Conservation (phyloP, 2,888 invertebrate genomes). For the Sycophila texana region DNA sequence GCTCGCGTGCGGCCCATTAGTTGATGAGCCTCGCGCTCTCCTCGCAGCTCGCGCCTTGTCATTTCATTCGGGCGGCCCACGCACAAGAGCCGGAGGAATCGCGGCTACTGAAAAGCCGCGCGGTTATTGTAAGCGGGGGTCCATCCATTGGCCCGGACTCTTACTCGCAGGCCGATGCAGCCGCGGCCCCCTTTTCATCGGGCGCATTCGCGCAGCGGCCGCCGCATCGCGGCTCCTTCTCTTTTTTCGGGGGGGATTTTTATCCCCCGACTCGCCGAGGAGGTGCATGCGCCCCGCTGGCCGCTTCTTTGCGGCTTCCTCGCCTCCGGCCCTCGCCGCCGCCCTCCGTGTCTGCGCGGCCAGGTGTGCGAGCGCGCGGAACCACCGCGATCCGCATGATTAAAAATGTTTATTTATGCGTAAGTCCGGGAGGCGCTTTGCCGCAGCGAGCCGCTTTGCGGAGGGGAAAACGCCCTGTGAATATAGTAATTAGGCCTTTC, state of each 20-base stretch:
- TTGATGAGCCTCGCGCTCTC: conserved; percentile 75
- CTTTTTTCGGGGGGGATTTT: not conserved
- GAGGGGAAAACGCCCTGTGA: conserved; percentile 8
- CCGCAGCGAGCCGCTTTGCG: conserved; percentile 17
- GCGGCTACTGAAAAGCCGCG: conserved; percentile 30
- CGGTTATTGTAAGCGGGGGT: conserved; percentile 28
- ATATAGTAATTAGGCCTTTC: conserved; percentile 58
- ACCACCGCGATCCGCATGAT: conserved; percentile 55
- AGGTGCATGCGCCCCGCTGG: not conserved
- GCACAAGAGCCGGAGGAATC: no score
- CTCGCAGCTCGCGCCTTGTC: conserved; percentile 48
- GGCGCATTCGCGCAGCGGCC: not conserved
- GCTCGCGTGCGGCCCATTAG: conserved; percentile 75
- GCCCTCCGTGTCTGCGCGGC: not conserved
- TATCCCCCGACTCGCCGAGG: not conserved
- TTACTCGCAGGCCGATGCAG: conserved; percentile 32
- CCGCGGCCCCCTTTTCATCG: conserved; percentile 32
- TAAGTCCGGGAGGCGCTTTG: not conserved
- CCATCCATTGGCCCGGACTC: conserved; percentile 8
- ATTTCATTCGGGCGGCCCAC: conserved; percentile 41
- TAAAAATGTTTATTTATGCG: conserved; percentile 53
- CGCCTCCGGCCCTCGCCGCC: not conserved
- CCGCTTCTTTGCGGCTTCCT: conserved; percentile 13
- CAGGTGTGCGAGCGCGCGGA: conserved; percentile 63
- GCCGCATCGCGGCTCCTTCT: no score